phyloP scores from a whole-genome alignment of 2,113 vertebrate species.

The Epinephelus fuscoguttatus region DNA sequence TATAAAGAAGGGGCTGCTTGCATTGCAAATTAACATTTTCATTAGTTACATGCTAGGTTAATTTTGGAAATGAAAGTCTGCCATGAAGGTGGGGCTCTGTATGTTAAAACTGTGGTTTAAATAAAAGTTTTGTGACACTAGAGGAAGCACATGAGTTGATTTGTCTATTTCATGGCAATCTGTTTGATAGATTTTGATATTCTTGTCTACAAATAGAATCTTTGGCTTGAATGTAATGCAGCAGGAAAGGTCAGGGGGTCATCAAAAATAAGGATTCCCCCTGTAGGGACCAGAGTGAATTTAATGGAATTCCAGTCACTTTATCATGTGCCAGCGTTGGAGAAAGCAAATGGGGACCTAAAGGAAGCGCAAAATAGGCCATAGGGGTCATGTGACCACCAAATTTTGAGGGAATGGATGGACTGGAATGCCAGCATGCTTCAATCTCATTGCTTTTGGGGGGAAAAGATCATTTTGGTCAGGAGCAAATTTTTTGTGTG shows the following conservation, averaged over 20 bases:
- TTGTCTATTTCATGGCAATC: neutral
- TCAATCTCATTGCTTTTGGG: neutral
- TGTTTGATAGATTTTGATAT: conserved; percentile 20
- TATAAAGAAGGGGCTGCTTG: neutral
- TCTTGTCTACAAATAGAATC: conserved; percentile 10
- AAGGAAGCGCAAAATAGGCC: conserved; percentile 3
- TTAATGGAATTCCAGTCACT: conserved; percentile 18
- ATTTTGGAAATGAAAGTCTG: neutral
- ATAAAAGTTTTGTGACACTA: neutral
- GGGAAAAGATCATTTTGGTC: neutral
- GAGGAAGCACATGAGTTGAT: neutral
- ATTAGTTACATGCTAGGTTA: neutral
- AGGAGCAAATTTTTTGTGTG: conserved; percentile 14
- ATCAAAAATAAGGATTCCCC: conserved; percentile 30
- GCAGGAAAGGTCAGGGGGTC: neutral
- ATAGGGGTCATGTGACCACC: neutral
- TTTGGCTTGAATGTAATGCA: neutral
- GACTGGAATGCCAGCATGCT: neutral
- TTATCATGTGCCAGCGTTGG: conserved; percentile 11
- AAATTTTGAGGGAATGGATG: neutral
- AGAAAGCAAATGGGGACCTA: conserved; percentile 27
- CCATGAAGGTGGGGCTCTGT: too few relatives aligned
- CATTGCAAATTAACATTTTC: neutral
- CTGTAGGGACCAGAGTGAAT: conserved; percentile 19
- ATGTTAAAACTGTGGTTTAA: neutral